phyloP scores from a whole-genome alignment of 2,888 invertebrate genomes.

The Dryadula phaetusa region DNA sequence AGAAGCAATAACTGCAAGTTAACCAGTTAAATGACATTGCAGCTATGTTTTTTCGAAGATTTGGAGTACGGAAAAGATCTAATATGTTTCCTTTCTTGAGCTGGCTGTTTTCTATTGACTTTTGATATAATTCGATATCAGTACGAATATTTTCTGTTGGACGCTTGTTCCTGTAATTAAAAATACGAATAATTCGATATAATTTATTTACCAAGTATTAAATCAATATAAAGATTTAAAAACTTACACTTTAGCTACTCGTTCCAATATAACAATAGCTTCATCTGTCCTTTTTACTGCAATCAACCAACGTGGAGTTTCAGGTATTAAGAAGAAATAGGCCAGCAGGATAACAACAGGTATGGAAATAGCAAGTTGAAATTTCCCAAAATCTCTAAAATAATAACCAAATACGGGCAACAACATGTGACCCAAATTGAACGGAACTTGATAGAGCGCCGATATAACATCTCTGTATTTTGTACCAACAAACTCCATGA shows the following conservation, averaged over 20 bases:
- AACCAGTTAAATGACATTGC: conserved; percentile 91
- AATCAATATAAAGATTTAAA: background rate
- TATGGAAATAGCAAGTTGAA: conserved; percentile 87
- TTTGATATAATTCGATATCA: conserved; percentile 68
- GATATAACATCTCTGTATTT: conserved; percentile 83
- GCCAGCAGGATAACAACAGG: conserved; percentile 84
- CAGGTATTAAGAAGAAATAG: conserved; percentile 89
- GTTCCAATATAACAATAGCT: conserved; percentile 86
- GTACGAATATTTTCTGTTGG: conserved; percentile 74
- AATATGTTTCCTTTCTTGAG: conserved; percentile 81
- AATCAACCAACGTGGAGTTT: conserved; percentile 92
- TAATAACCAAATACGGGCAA: conserved; percentile 86
- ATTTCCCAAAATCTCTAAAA: conserved; percentile 86
- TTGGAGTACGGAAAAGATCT: conserved; percentile 89
- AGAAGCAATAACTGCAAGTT: conserved; percentile 90
- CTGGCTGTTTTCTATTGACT: conserved; percentile 60
- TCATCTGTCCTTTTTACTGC: conserved; percentile 87
- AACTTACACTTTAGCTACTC: conserved; percentile 83
- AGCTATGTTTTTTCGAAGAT: conserved; percentile 88
- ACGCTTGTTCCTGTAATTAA: conserved; percentile 73
- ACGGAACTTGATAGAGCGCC: conserved; percentile 88
- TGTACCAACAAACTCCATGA: conserved; percentile 88
- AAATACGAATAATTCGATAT: conserved; percentile 24
- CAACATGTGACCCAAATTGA: conserved; percentile 87
- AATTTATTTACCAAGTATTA: background rate